Evolutionary conservation across 1,140 invertebrate genomes (phyloP).

Genomic region (Tetraneura akinire): DNA sequence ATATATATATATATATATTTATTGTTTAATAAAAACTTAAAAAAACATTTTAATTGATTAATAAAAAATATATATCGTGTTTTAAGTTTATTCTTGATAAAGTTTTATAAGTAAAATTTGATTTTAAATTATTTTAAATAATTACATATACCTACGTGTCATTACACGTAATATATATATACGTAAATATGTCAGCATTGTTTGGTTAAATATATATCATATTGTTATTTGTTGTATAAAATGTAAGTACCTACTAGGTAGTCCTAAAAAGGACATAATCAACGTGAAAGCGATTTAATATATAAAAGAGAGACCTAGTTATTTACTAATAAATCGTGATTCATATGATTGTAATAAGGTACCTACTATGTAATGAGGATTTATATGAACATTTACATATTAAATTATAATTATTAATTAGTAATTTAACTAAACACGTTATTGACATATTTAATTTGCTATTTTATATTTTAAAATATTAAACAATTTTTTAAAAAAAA

Average conservation of each 20-base stretch:
- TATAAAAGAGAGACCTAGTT: slow-evolving; percentile 23
- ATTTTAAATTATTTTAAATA: neutral
- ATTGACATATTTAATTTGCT: neutral
- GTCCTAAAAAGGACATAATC: slow-evolving; percentile 32
- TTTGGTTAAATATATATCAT: slow-evolving; percentile 9
- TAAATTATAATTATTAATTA: slow-evolving; percentile 21
- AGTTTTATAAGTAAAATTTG: neutral
- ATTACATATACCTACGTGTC: neutral
- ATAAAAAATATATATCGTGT: too few species aligned
- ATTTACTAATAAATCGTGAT: slow-evolving; percentile 19
- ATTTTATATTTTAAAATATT: neutral
- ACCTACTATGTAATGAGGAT: neutral
- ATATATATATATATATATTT: too few species aligned
- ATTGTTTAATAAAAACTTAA: too few species aligned
- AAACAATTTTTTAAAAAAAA: too few species aligned
- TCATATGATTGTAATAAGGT: neutral
- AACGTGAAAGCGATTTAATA: slow-evolving; percentile 19
- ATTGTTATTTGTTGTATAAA: neutral
- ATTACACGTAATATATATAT: too few species aligned
- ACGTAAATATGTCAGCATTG: slow-evolving; percentile 3
- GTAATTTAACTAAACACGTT: neutral
- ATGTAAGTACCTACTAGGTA: neutral
- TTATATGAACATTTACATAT: neutral
- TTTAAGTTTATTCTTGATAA: too few species aligned
- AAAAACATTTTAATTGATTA: too few species aligned